A percentile compares a stretch with the other conserved stretches of the same genome.
Conservation (phyloP, 2,888 invertebrate species). For the Ectemnius lituratus region DNA sequence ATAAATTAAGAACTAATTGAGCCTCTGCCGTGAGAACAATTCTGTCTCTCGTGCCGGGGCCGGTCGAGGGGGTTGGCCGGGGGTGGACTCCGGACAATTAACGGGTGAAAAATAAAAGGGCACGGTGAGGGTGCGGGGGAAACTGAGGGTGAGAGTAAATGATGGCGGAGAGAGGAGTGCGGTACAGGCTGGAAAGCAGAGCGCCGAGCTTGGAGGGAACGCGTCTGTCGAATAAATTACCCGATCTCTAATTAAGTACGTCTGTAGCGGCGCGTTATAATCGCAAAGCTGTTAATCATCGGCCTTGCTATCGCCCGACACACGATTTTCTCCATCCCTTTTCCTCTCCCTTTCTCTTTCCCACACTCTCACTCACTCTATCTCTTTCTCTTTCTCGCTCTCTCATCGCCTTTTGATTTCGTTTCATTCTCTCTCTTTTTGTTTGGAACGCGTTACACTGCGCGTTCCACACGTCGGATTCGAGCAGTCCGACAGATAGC, state of each 20-base stretch:
- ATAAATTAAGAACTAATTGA: not conserved
- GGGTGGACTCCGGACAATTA: slow-evolving; percentile 29
- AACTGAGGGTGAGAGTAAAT: slow-evolving; percentile 31
- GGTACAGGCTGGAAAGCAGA: slow-evolving; percentile 23
- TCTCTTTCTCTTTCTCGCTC: no score
- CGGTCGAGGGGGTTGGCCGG: not conserved
- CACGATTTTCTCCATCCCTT: slow-evolving; percentile 37
- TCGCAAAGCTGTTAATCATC: slow-evolving; percentile 54
- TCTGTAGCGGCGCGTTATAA: slow-evolving; percentile 54
- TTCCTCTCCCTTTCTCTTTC: no score
- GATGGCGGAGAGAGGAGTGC: not conserved
- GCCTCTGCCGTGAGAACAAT: no score
- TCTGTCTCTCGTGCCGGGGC: no score
- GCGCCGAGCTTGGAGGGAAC: slow-evolving; percentile 26
- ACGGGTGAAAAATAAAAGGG: slow-evolving; percentile 33
- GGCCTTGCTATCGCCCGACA: slow-evolving; percentile 21
- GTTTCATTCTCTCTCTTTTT: no score
- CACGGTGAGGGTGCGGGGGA: not conserved
- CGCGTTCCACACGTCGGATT: no score
- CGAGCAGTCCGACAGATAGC: no score
- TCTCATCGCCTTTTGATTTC: no score
- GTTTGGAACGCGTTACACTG: no score
- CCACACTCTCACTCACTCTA: no score
- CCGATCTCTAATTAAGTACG: slow-evolving; percentile 59
- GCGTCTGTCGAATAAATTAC: slow-evolving; percentile 58